Evolutionary conservation across 2,797 vertebrate species (phyloP), one percentile per base, ranked within the genome.

Genomic region (Sebastes iracundus): DNA sequence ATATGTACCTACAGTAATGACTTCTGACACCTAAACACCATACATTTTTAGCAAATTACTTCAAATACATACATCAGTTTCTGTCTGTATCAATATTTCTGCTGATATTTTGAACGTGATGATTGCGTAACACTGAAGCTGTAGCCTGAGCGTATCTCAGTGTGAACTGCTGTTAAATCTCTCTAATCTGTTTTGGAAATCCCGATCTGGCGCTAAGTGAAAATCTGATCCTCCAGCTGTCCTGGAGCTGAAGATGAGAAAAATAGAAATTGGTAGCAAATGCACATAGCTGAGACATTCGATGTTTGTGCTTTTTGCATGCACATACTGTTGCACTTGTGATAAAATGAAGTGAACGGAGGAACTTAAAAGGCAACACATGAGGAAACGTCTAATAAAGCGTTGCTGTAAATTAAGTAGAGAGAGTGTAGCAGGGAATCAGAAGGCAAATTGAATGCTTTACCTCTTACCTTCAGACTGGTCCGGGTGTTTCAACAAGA

Each of bases 391-490:
- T 38, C 35, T 38, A 13, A 38, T 38, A 38, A 38, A 13, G 35
- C 35, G 13, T 38, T 38, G 12, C 35, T 38, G 35, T 38, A 5
- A 38, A 13, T 13, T 38, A 13, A 38, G 35, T 13, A 38, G 35
- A 38, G 35, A 13, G 35, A 38, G 35, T 2, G 35, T 38, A 13
- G 13, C 13, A 42, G 38, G 2, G 38, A 42, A 42, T 3, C 38
- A 14, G 38, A 42, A 42, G 38, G 38, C 38, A 42, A 42, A 42
- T 42, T 0, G 2, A 0, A 42, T 42, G 38, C 38, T 42, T 38
- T 38, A 38, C 35, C 12, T 0, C 0, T 38, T 1, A 0, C 35
- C 35, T 13, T 38, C 12, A 14, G 35, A 38, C 35, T 38, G 35
- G 35, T 38, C 35, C 12, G 0, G 12, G 35, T 38, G 35, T 38